Conservation (phyloP, 1,140 invertebrate species). For the Nomia melanderi region DNA sequence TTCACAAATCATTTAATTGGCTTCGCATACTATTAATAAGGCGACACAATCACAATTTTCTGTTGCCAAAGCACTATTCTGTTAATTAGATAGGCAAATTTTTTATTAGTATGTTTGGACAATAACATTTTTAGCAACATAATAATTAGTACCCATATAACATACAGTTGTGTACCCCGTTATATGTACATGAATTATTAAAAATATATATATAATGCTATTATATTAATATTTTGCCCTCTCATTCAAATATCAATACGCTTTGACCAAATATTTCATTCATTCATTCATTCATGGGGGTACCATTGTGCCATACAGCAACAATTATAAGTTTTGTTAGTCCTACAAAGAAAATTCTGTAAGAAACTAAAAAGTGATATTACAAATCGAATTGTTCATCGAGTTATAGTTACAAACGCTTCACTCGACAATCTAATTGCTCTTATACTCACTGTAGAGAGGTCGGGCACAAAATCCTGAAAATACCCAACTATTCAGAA, state of each 20-base stretch:
- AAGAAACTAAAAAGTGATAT: conserved; percentile 65
- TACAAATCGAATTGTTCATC: conserved; percentile 67
- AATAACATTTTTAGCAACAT: conserved; percentile 55
- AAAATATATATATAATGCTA: conserved; percentile 69
- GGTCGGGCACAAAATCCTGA: conserved; percentile 82
- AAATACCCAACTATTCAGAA: conserved; percentile 80
- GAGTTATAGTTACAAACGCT: conserved; percentile 76
- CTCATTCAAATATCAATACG: conserved; percentile 75
- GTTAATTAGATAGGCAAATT: conserved; percentile 55
- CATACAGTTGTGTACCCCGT: conserved; percentile 65
- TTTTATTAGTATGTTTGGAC: conserved; percentile 62
- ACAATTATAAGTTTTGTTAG: conserved; percentile 74
- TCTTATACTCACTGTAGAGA: conserved; percentile 82
- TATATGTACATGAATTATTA: conserved; percentile 60
- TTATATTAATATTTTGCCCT: conserved; percentile 82
- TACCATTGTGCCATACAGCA: conserved; percentile 64
- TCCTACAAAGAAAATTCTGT: conserved; percentile 74
- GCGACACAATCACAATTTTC: conserved; percentile 56
- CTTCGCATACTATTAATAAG: conserved; percentile 49
- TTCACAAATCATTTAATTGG: conserved; percentile 35
- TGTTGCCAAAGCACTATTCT: conserved; percentile 57
- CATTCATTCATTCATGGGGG: conserved; percentile 69
- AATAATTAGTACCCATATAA: conserved; percentile 67
- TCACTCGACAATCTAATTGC: conserved; percentile 77
- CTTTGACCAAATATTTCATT: conserved; percentile 68